Percentiles rank a stretch among this genome's conserved stretches.
These are phyloP conservation scores for Odontesthes bonariensis DNA, from an alignment of 2,113 vertebrate species.

Conservation along the genomic window DNA sequence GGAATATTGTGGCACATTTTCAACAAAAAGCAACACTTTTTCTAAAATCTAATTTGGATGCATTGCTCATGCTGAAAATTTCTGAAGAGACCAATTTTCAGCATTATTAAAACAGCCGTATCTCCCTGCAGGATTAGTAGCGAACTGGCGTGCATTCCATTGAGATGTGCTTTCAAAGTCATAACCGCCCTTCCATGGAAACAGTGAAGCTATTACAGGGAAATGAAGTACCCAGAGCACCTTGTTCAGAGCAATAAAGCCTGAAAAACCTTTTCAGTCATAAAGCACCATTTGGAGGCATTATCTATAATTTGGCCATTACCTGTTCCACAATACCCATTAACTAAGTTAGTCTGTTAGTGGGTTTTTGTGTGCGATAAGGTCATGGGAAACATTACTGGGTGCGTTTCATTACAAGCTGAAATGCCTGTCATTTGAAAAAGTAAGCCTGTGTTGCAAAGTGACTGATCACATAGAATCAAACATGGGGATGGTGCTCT, in stretches of 20 bases:
- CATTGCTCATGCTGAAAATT: too few relatives aligned
- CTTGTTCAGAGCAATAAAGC: constrained; percentile 4
- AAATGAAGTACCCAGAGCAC: constrained; percentile 22
- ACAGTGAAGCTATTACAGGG: constrained; percentile 8
- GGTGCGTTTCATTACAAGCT: neutral
- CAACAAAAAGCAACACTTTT: too few relatives aligned
- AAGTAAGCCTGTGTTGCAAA: neutral
- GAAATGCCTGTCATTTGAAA: constrained; percentile 9
- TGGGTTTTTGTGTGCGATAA: constrained; percentile 1
- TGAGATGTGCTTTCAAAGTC: constrained; percentile 4
- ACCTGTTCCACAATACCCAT: constrained; percentile 19
- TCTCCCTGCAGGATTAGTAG: neutral
- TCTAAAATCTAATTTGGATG: too few relatives aligned
- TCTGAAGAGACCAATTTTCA: neutral
- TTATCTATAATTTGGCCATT: constrained; percentile 20
- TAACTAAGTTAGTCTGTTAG: constrained; percentile 1
- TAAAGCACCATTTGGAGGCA: constrained; percentile 23
- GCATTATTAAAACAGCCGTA: neutral
- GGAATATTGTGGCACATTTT: too few relatives aligned
- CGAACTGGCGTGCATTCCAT: neutral
- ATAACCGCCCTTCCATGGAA: neutral
- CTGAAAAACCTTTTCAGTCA: constrained; percentile 36
- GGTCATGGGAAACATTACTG: neutral
- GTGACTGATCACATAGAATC: neutral
- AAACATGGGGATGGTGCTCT: neutral